Evolutionary conservation across 2,888 invertebrate species (phyloP), one percentile per base, ranked within the genome.

Genomic region (Anodontia alba): DNA sequence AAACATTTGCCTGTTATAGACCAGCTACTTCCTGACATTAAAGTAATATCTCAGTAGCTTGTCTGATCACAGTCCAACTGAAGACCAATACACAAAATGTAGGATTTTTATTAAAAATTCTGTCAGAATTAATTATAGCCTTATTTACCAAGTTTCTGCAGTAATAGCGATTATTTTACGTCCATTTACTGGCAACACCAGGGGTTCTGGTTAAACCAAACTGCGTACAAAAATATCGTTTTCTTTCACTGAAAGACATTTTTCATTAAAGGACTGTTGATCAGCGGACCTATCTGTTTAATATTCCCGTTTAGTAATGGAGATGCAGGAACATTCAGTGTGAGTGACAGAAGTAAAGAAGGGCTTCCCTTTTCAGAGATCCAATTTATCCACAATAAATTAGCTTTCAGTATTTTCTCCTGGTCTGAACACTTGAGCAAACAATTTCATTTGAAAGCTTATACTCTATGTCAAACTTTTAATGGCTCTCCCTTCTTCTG

Each of bases 321-420:
- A 38, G 38, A 23, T 42, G 15, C 12, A 1, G 29, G 26, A 43
- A 69, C 46, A 42, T 69, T 33, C 5, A 15, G 69, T 69, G 69
- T 69, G 69, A 69, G 26, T 69, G 69, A 69, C 69, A 69, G 69
- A 5, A 26, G 43, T 42, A 15, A 43, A 69, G 42, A 69, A 42
- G 46, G 46, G 69, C 42, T 69, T 69, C 69, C 69, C 46, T 42
- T 69, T 69, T 42, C 69, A 69, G 46, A 69, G 38, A 69, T 69
- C 69, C 69, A 54, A 72, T 72, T 72, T 54, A 72, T 51, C 72
- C 54, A 38, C 72, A 72, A 72, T 72, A 72, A 72, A 72, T 72
- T 72, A 72, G 72, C 54, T 72, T 72, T 51, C 49, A 15, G 42
- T 38, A 51, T 33, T 72, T 33, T 23, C 51, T 72, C 26, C 49